Evolutionary conservation across 2,113 vertebrate species (phyloP), one percentile per base, ranked within the genome.

Genomic region (Stegostoma tigrinum): DNA sequence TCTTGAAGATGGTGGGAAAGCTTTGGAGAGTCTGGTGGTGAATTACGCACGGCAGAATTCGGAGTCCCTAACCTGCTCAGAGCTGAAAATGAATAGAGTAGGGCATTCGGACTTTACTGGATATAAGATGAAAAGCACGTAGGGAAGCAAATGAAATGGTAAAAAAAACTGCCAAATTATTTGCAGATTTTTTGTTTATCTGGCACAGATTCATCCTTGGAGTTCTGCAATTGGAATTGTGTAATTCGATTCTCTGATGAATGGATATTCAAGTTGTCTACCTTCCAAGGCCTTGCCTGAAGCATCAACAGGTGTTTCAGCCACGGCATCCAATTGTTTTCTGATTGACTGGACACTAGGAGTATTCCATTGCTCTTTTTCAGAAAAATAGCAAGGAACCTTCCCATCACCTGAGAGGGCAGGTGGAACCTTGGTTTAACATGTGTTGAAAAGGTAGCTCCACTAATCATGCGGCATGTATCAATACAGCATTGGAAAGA

Each of bases 61-160:
- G 27, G 27, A 75, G 30, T 8, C 10, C 34, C 72, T 75, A 27
- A 27, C 8, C 45, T 12, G 94, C 96, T 96, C 96, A 96, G 96
- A 96, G 96, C 96, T 96, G 96, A 96, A 64, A 95, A 96, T 45
- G 96, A 95, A 61, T 61, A 10, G 55, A 61, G 55, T 6, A 95
- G 91, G 48, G 38, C 89, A 66, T n/a, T 94, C 95, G 64, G 96
- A 94, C 83, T 95, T 85, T 85, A 64, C 95, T 24, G 78, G 15
- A 30, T 19, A 0, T 91, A 48, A 34, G 94, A 70, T 38, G 24
- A 34, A 34, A 21, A 55, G 5, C 0, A 52, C 42, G 68, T 24
- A 27, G 67, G 94, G 42, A 42, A 45, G 23, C 19, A 30, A 19
- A 55, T 30, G 38, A 8, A 30, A 38, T 23, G 23, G 24, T 27